These are phyloP conservation scores for Poecile atricapillus DNA, from an alignment of 2,113 vertebrate genomes.

Conservation along the genomic window DNA sequence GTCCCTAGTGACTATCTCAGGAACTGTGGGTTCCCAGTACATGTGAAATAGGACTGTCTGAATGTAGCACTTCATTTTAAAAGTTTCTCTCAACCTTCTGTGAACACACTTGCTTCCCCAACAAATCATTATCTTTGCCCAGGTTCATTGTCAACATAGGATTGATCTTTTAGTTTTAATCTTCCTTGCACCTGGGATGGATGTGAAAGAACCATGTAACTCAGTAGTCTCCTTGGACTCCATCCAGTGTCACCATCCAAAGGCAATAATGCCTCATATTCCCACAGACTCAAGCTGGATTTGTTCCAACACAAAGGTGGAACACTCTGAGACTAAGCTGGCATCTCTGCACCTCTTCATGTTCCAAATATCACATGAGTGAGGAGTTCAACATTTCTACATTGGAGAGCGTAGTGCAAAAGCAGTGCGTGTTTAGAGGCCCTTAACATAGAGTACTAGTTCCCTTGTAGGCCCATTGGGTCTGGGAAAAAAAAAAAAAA, in stretches of 20 bases:
- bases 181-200: neutral
- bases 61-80: neutral
- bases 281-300: neutral
- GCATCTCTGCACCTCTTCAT: neutral
- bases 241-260: neutral
- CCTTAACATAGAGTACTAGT: neutral
- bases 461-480: neutral
- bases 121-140: neutral
- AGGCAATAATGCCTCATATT: neutral
- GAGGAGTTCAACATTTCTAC: neutral
- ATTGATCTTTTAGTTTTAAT: neutral
- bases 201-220: neutral
- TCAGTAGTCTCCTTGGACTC: neutral
- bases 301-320: neutral
- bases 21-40: neutral
- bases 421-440: neutral
- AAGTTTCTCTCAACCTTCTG: neutral
- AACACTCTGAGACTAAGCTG: neutral
- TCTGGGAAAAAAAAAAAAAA: neutral
- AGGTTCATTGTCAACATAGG: neutral
- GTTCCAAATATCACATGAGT: neutral
- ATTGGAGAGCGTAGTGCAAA: neutral
- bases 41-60: neutral
- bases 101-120: neutral
- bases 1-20: neutral